A percentile compares a stretch with the other conserved stretches of the same genome.
phyloP scores from a whole-genome alignment of 2,888 invertebrate genomes.

The Heliconius cydno region DNA sequence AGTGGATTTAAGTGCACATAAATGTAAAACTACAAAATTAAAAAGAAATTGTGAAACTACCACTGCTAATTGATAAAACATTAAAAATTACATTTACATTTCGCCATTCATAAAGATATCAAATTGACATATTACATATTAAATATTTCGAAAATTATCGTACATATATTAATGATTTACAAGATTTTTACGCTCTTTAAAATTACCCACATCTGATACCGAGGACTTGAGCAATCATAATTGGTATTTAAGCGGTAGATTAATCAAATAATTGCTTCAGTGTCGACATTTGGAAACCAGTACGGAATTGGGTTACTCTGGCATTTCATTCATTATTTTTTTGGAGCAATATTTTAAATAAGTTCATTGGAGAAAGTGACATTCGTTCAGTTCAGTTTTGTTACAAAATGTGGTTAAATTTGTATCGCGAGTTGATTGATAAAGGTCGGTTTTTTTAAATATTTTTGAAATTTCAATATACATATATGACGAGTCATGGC shows the following conservation, averaged over 20 bases:
- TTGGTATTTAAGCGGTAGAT: constrained; percentile 45
- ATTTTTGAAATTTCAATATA: no score
- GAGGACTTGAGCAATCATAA: constrained; percentile 43
- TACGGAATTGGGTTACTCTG: constrained; percentile 26
- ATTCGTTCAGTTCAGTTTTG: constrained; percentile 13
- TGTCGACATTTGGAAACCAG: constrained; percentile 31
- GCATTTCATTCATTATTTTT: constrained; percentile 42
- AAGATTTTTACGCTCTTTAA: constrained; percentile 39
- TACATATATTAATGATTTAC: constrained; percentile 21
- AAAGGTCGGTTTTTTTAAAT: no score
- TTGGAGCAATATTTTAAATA: constrained; percentile 36
- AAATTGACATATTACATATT: constrained; percentile 9
- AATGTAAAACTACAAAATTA: background rate
- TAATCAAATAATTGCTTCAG: constrained; percentile 43
- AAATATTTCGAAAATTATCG: background rate
- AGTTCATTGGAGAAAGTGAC: constrained; percentile 12
- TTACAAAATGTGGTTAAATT: constrained; percentile 9
- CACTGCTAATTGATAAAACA: background rate
- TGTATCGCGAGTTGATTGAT: no score
- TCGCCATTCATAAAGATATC: constrained; percentile 19
- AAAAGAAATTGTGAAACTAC: background rate
- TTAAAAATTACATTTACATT: background rate
- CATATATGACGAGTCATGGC: no score
- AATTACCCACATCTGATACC: constrained; percentile 22
- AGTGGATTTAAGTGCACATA: background rate